phyloP scores from a whole-genome alignment of 2,888 invertebrate species.

The Polyploca ridens region DNA sequence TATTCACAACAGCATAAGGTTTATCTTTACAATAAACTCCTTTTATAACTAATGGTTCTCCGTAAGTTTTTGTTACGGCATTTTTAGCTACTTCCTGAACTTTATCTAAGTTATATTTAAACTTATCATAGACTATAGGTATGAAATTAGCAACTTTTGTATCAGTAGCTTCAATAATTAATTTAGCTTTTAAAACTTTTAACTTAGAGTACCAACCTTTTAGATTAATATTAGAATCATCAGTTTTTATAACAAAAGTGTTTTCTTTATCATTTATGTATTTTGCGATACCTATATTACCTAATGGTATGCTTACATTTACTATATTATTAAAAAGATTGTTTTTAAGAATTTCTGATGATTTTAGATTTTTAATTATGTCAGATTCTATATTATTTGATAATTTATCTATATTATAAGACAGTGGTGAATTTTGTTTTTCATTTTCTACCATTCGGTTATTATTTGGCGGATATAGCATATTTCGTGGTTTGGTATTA shows the following conservation, averaged over 20 bases:
- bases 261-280: neutral
- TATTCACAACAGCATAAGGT: constrained; percentile 24
- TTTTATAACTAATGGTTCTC: constrained; percentile 27
- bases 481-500: neutral
- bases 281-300: constrained; percentile 24
- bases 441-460: neutral
- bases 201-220: constrained; percentile 36
- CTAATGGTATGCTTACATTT: constrained; percentile 22
- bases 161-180: constrained; percentile 30
- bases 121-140: constrained; percentile 27
- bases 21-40: constrained; percentile 20
- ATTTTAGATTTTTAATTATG: constrained; percentile 15
- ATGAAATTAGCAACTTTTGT: constrained; percentile 32
- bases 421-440: constrained; percentile 3
- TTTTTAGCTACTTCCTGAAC: constrained; percentile 26
- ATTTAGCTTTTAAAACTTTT: constrained; percentile 31
- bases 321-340: constrained; percentile 3
- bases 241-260: constrained; percentile 16
- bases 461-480: neutral
- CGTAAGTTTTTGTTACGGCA: constrained; percentile 30
- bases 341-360: constrained; percentile 15
- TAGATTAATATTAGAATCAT: constrained; percentile 27
- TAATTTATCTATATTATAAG: constrained; percentile 9
- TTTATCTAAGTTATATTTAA: constrained; percentile 19
- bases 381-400: constrained; percentile 4